Conservation (phyloP, 2,113 vertebrate genomes). For the Zosterops lateralis region DNA sequence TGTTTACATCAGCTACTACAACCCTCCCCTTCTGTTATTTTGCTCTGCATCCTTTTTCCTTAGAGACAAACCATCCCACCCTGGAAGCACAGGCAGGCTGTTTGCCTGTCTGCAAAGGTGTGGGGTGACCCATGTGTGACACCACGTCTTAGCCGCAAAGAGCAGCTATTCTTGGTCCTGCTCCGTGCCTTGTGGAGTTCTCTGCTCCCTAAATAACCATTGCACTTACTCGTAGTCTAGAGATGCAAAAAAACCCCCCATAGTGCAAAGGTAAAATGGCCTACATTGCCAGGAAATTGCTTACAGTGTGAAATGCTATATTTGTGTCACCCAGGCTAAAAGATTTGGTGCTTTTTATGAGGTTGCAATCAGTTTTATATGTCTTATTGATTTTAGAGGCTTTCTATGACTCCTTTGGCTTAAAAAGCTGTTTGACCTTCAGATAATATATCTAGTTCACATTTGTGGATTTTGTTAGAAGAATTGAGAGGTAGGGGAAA, state of each 20-base stretch:
- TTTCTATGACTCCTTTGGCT: background rate
- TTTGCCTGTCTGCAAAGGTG: background rate
- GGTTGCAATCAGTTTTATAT: background rate
- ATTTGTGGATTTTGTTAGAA: background rate
- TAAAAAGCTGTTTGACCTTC: background rate
- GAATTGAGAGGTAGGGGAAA: background rate
- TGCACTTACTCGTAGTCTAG: background rate
- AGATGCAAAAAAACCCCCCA: background rate
- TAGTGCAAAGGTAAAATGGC: background rate
- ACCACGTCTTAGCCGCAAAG: background rate
- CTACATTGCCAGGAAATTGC: background rate
- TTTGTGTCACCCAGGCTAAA: background rate
- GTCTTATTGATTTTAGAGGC: constrained; percentile 6
- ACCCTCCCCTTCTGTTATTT: background rate
- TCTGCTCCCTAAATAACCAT: background rate
- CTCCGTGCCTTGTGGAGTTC: fast-evolving
- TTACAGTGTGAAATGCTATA: background rate
- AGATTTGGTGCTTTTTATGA: background rate
- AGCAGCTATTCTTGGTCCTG: background rate
- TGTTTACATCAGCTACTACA: background rate
- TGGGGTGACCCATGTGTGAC: background rate
- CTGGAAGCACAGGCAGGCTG: background rate
- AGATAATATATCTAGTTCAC: background rate
- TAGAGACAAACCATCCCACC: background rate
- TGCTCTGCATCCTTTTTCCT: background rate